These are phyloP conservation scores for Drosophila nannoptera DNA, from an alignment of 1,140 invertebrate genomes.

Conservation along the genomic window DNA sequence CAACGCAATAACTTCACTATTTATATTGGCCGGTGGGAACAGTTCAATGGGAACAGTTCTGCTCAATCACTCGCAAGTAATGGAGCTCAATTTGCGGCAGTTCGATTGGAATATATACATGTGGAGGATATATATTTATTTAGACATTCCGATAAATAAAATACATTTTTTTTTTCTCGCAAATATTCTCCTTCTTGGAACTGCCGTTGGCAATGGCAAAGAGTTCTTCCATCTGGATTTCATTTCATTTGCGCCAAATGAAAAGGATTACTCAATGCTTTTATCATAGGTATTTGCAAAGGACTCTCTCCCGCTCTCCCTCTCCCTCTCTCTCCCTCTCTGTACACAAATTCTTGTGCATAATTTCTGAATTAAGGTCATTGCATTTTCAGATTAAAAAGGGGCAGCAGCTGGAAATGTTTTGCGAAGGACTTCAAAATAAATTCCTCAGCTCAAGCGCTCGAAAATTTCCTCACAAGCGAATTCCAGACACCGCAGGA, in stretches of 20 bases:
- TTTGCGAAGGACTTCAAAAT: constrained; percentile 15
- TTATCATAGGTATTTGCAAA: constrained; percentile 7
- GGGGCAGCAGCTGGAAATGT: not conserved
- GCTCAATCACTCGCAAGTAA: too few relatives aligned
- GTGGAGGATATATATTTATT: not conserved
- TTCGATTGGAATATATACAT: too few relatives aligned
- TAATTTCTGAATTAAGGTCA: constrained; percentile 62
- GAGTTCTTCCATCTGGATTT: not conserved
- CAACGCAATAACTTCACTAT: too few relatives aligned
- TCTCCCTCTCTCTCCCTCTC: not conserved
- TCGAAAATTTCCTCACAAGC: constrained; percentile 49
- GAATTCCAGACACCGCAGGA: constrained; percentile 51
- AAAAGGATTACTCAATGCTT: constrained; percentile 16
- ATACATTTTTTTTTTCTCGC: too few relatives aligned
- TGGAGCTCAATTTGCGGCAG: too few relatives aligned
- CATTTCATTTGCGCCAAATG: not conserved
- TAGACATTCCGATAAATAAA: not conserved
- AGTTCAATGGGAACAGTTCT: too few relatives aligned
- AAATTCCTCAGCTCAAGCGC: constrained; percentile 49
- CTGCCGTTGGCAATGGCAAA: too few relatives aligned
- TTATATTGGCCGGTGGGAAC: too few relatives aligned
- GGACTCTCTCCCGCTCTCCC: constrained; percentile 1
- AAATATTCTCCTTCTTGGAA: too few relatives aligned
- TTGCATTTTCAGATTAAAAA: constrained; percentile 49
- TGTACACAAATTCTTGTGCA: constrained; percentile 35